Conservation (phyloP, 2,888 invertebrate genomes). For the Rhimphoctona megacephalus region DNA sequence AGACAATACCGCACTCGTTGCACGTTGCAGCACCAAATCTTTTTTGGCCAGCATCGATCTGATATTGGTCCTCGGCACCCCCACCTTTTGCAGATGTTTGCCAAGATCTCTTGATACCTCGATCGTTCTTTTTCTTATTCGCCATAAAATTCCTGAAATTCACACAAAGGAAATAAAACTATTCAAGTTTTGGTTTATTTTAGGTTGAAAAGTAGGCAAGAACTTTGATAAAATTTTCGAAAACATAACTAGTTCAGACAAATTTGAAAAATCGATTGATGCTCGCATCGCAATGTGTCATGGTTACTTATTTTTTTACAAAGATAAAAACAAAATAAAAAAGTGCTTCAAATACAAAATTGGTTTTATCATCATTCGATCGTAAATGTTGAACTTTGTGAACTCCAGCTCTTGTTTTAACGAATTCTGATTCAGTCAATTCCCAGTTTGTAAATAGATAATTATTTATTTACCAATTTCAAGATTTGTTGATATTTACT, state of each 20-base stretch:
- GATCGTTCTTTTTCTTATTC: slow-evolving; percentile 57
- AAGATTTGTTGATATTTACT: not conserved
- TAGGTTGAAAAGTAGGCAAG: not conserved
- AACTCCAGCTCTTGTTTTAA: not conserved
- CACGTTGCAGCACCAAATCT: slow-evolving; percentile 92
- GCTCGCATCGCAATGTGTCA: too few species aligned
- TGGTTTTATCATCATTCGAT: not conserved
- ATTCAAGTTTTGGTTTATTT: not conserved
- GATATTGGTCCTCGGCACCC: slow-evolving; percentile 88
- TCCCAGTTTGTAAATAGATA: not conserved
- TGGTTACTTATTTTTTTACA: too few species aligned
- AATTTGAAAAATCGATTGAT: not conserved
- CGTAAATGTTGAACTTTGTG: not conserved
- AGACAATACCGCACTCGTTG: slow-evolving; percentile 90
- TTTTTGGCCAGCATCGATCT: slow-evolving; percentile 94
- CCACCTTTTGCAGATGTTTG: slow-evolving; percentile 85
- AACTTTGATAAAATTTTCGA: not conserved
- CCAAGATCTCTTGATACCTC: slow-evolving; percentile 77
- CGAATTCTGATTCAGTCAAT: not conserved
- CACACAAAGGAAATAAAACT: too few species aligned
- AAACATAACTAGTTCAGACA: not conserved
- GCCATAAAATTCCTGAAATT: slow-evolving; percentile 71
- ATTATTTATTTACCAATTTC: not conserved
- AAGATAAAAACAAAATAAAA: too few species aligned
- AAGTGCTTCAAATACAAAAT: not conserved